A percentile compares a stretch with the other conserved stretches of the same genome.
phyloP scores from a whole-genome alignment of 2,797 vertebrate species.

The Synanceia verrucosa region DNA sequence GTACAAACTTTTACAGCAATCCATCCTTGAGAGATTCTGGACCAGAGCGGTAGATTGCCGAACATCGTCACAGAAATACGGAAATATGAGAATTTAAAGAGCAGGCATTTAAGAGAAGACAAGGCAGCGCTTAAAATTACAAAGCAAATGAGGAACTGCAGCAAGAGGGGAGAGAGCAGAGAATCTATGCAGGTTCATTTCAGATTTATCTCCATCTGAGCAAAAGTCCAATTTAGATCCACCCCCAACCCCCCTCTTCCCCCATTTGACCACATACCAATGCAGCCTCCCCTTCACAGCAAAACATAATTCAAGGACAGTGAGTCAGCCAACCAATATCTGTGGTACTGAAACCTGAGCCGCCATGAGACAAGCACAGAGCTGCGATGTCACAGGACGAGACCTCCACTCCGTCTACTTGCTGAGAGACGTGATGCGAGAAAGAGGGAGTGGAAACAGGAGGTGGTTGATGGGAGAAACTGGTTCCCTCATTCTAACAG shows the following conservation, averaged over 20 bases:
- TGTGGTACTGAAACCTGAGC: conserved; percentile 59
- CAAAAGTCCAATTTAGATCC: conserved; percentile 62
- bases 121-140: conserved; percentile 25
- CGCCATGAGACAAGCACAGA: conserved; percentile 34
- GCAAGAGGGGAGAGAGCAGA: conserved; percentile 17
- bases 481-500: background rate
- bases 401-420: conserved; percentile 42
- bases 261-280: conserved; percentile 49
- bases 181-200: conserved; percentile 40
- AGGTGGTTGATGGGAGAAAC: conserved; percentile 1
- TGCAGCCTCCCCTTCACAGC: conserved; percentile 29
- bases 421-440: conserved; percentile 42
- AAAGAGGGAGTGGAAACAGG: background rate
- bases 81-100: conserved; percentile 5
- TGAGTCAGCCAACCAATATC: conserved; percentile 64
- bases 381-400: conserved; percentile 53
- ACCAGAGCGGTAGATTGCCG: background rate
- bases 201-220: conserved; percentile 58
- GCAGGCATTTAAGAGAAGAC: conserved; percentile 6
- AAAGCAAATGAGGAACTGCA: conserved; percentile 32
- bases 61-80: background rate
- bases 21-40: background rate
- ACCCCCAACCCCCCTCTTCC: too few relatives aligned
- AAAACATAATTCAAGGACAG: conserved; percentile 67
- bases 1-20: background rate